Percentiles rank a stretch among this genome's conserved stretches.
Evolutionary conservation across 2,113 vertebrate species (phyloP).

Genomic region (Elephantulus edwardii): DNA sequence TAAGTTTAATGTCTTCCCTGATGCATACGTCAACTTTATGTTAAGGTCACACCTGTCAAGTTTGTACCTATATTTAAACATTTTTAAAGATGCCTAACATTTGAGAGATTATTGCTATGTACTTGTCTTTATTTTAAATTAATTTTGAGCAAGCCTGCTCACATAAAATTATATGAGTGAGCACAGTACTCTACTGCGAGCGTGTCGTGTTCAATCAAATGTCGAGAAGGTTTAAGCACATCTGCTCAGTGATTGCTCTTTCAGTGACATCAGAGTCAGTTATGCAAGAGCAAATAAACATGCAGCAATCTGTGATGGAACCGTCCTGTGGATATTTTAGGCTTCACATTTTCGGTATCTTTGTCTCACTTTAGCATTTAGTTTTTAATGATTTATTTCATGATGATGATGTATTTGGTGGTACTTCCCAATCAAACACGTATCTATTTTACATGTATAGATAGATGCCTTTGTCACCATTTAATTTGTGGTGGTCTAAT

Average conservation of each 20-base stretch:
- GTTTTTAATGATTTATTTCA: too few species aligned
- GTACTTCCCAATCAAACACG: too few species aligned
- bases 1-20: background rate
- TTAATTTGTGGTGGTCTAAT: too few species aligned
- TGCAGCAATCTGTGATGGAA: background rate
- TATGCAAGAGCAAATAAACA: background rate
- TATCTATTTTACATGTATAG: too few species aligned
- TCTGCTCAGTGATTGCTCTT: background rate
- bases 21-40: background rate
- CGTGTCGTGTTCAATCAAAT: background rate
- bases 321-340: too few species aligned
- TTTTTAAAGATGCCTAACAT: background rate
- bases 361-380: background rate
- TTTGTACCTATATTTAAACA: background rate
- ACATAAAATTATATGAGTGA: background rate
- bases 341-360: background rate
- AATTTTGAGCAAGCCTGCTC: constrained; percentile 1
- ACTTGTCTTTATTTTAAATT: constrained; percentile 29
- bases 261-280: background rate
- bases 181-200: background rate
- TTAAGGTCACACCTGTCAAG: background rate
- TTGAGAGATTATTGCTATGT: background rate
- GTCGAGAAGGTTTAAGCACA: background rate
- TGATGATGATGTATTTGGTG: too few species aligned
- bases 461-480: too few species aligned